Base-by-base conservation (phyloP, 1,140 invertebrate species). In the Leptopilina clavipes region DNA sequence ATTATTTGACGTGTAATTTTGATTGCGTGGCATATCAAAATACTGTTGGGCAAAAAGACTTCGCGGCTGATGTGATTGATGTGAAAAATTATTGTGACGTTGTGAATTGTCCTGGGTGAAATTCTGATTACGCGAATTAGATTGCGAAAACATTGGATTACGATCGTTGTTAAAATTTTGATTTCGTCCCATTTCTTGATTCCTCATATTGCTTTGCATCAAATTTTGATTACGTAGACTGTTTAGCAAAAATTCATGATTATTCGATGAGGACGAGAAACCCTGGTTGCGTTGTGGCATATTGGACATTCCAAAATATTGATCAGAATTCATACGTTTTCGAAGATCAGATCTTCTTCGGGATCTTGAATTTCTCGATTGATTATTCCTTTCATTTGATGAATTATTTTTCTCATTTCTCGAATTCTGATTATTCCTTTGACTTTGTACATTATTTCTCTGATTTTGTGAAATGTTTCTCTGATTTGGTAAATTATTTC, bases 21-120 rank as follows among this genome's bases (percentile, higher is more conserved):
- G 56, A 65, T 12, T 65, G 11, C 22, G 56, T 6, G 56, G 19
- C 56, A 65, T 65, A 8, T 65, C 59, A n/a, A 65, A 65, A n/a
- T 31, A 65, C 7, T 31, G 22, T 22, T 65, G 59, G 11, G 59
- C 22, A 31, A 65, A 65, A 8, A 65, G 25, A 37, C 59, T 65
- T 11, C 59, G 22, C n/a, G 59, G 59, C 5, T 22, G 7, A 65
- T 65, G 31, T 14, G 5, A 25, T n/a, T 12, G 25, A 3, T 1
- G 6, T 1, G 19, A 11, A 31, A 65, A 65, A 37, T 12, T 22
- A 31, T 31, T 22, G 14, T 65, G 25, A n/a, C 59, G 59, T 0
- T 22, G n/a, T 12, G 22, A 31, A 65, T 65, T 65, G 14, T 22
- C 59, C 5, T 65, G 59, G 0, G 19, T 5, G 11, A 65, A 65